Base-by-base conservation (phyloP, 1,140 invertebrate genomes). In the Drosophila bocqueti region DNA sequence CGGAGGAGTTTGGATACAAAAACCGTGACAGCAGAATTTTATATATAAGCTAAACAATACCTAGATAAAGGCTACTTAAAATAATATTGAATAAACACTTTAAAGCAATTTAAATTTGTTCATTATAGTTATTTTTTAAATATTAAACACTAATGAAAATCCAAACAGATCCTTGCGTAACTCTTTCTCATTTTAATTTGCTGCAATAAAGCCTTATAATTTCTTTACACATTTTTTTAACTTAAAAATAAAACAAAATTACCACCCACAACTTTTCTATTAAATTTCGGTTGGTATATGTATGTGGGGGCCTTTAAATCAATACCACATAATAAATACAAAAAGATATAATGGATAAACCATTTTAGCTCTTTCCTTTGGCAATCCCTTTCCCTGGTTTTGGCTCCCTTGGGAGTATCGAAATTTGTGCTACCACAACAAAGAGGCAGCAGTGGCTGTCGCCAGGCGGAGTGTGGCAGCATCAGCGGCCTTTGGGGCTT, bases 381-480 rank as follows among this genome's bases (percentile, higher is more conserved):
- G 24, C 34, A 5, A 26, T 34, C 24, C 43, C 36, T 26, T 46
- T 24, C 4, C 15, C 52, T 13, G 49, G 10, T 24, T 26, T 18
- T 45, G 31, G 18, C 13, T n/a, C 57, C 31, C 68, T 2, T 31
- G 36, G 40, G 49, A 57, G 29, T 18, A 54, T 54, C 54, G 24
- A 73, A 71, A 72, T 42, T 60, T 58, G 36, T 46, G 40, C 47
- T 38, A 36, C 76, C 76, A 78, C 76, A 79, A 79, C 75, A 79
- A 79, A 79, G 67, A 46, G n/a, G 42, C 64, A 42, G 47, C 58
- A 18, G 34, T 26, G 11, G 59, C 26, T 42, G 34, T 24, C 50
- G 46, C 18, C 15, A 21, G 50, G 29, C 47, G 26, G 26, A 15
- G 10, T n/a, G 42, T 8, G 40, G n/a, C 36, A 46, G 2, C 2